phyloP scores from a whole-genome alignment of 2,888 invertebrate species.

The Syrista parreyssii region DNA sequence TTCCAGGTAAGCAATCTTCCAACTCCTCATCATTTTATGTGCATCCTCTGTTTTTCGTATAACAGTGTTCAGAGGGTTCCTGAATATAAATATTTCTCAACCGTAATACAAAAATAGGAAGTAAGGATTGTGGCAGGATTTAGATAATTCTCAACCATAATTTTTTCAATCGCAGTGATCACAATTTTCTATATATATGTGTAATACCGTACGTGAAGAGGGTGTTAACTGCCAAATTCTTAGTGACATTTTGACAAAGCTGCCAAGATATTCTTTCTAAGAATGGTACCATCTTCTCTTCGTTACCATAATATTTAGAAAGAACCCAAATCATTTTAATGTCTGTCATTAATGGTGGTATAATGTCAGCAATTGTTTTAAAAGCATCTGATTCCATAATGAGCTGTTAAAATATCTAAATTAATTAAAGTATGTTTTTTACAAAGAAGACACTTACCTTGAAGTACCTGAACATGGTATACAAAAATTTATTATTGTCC shows the following conservation, averaged over 20 bases:
- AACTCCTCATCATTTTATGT: conserved; percentile 76
- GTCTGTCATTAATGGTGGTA: conserved; percentile 85
- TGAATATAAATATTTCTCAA: conserved; percentile 37
- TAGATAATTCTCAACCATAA: neutral
- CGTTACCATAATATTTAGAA: conserved; percentile 85
- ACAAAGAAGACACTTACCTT: conserved; percentile 63
- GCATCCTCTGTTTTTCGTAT: conserved; percentile 71
- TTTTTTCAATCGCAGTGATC: no score
- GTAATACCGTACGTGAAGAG: conserved; percentile 78
- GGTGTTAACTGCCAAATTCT: conserved; percentile 75
- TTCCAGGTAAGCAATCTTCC: conserved; percentile 81
- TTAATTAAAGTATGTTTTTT: conserved; percentile 15
- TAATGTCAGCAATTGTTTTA: conserved; percentile 76
- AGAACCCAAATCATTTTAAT: conserved; percentile 92
- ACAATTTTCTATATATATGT: neutral
- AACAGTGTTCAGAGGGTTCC: conserved; percentile 70
- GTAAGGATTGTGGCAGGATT: neutral
- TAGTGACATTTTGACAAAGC: conserved; percentile 80
- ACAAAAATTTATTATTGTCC: conserved; percentile 83
- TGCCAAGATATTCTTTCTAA: conserved; percentile 87
- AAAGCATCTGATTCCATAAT: conserved; percentile 79
- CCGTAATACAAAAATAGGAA: neutral
- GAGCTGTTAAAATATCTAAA: conserved; percentile 66
- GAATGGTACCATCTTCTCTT: conserved; percentile 87
- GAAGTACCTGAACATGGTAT: conserved; percentile 80